A percentile compares a stretch with the other conserved stretches of the same genome.
These are phyloP conservation scores for Nomada lathburiana DNA, from an alignment of 2,888 invertebrate genomes.

Conservation along the genomic window DNA sequence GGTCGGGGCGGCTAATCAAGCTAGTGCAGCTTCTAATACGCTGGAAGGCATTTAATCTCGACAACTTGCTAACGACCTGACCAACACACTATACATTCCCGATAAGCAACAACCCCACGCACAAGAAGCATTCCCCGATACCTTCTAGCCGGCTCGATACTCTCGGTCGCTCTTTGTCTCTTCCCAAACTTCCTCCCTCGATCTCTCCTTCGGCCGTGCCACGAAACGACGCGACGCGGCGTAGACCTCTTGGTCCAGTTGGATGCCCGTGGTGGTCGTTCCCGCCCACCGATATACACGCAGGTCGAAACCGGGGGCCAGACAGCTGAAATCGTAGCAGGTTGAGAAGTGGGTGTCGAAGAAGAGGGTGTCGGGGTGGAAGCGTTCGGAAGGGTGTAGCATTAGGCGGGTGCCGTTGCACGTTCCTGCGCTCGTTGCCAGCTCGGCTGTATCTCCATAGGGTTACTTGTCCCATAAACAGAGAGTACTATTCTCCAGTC, in stretches of 20 bases:
- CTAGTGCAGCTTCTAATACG: conserved; percentile 82
- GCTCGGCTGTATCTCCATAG: conserved; percentile 81
- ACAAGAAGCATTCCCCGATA: conserved; percentile 82
- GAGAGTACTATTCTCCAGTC: conserved; percentile 81
- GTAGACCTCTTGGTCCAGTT: conserved; percentile 55
- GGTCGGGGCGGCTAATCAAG: conserved; percentile 78
- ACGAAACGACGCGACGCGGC: conserved; percentile 14
- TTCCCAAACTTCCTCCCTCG: conserved; percentile 12
- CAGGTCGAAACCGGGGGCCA: neutral
- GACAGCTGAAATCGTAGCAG: conserved; percentile 51
- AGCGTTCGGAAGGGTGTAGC: conserved; percentile 56
- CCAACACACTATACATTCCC: conserved; percentile 83
- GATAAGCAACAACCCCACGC: conserved; percentile 80
- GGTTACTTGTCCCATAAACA: conserved; percentile 82
- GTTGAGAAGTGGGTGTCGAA: conserved; percentile 59
- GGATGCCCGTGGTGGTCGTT: conserved; percentile 34
- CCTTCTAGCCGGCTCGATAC: conserved; percentile 67
- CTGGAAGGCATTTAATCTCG: conserved; percentile 83
- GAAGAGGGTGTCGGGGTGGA: conserved; percentile 55
- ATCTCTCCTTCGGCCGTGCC: conserved; percentile 18
- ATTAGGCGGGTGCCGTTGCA: conserved; percentile 65
- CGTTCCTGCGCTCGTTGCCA: conserved; percentile 77
- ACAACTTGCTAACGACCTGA: conserved; percentile 84
- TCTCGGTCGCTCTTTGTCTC: conserved; percentile 49
- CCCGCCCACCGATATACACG: conserved; percentile 12